phyloP scores from a whole-genome alignment of 2,113 vertebrate genomes.

The Gadus chalcogrammus region DNA sequence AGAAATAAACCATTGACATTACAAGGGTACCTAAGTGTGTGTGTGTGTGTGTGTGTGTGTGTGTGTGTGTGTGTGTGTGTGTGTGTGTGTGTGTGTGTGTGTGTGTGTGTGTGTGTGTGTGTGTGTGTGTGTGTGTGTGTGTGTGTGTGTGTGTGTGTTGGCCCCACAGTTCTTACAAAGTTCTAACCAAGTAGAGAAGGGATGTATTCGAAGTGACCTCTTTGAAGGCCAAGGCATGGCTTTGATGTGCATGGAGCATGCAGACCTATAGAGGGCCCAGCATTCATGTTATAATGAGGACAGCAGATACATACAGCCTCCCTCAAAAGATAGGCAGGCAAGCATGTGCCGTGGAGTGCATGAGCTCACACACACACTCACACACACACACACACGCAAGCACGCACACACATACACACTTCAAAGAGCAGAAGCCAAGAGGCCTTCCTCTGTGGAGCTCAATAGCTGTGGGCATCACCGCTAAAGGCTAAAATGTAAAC shows the following conservation, averaged over 20 bases:
- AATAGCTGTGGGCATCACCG: conserved; percentile 56
- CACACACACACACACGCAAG: conserved; percentile 34
- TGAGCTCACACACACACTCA: conserved; percentile 21
- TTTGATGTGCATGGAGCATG: conserved; percentile 72
- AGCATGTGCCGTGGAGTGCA: conserved; percentile 10
- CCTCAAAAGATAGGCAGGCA: conserved; percentile 41
- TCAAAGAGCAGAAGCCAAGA: conserved; percentile 59
- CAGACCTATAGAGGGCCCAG: conserved; percentile 60
- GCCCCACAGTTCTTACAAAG: conserved; percentile 54
- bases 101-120: conserved; percentile 15
- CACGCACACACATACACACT: conserved; percentile 46
- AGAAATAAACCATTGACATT: neutral
- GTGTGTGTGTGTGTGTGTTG: conserved; percentile 27
- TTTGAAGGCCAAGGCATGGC: conserved; percentile 67
- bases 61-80: conserved; percentile 15
- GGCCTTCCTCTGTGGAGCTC: conserved; percentile 62
- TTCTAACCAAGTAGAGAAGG: conserved; percentile 44
- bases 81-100: conserved; percentile 15
- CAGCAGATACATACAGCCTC: conserved; percentile 65
- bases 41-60: conserved; percentile 16
- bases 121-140: conserved; percentile 18
- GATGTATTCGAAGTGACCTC: conserved; percentile 54
- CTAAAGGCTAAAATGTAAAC: neutral
- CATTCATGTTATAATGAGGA: conserved; percentile 78
- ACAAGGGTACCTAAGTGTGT: conserved; percentile 1